Evolutionary conservation across 2,888 invertebrate species (phyloP).

Genomic region (Keiferia lycopersicella): DNA sequence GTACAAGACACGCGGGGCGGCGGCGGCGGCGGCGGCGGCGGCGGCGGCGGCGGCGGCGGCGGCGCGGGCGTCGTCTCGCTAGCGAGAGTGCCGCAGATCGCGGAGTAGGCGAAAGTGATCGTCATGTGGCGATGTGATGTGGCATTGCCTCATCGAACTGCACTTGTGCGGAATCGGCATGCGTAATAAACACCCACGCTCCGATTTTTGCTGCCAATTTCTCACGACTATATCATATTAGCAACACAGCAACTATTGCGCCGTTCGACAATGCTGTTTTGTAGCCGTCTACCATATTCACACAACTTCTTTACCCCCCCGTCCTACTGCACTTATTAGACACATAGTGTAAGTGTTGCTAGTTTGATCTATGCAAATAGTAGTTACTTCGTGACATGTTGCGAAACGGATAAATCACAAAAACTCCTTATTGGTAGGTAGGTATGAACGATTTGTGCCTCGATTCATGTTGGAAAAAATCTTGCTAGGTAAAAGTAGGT

Average conservation of each 20-base stretch:
- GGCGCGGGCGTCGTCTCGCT: neutral
- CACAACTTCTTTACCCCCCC: slow-evolving; percentile 56
- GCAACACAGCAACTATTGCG: slow-evolving; percentile 57
- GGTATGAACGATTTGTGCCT: slow-evolving; percentile 3
- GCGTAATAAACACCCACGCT: slow-evolving; percentile 73
- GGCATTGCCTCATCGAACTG: slow-evolving; percentile 66
- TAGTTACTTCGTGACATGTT: slow-evolving; percentile 48
- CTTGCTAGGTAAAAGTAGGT: no score
- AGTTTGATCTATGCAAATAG: slow-evolving; percentile 57
- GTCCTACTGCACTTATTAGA: slow-evolving; percentile 41
- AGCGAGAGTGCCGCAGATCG: slow-evolving; percentile 26
- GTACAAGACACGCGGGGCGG: neutral
- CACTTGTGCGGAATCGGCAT: slow-evolving; percentile 61
- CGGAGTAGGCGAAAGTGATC: slow-evolving; percentile 64
- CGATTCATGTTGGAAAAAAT: neutral
- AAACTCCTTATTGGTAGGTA: slow-evolving; percentile 31
- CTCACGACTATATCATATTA: slow-evolving; percentile 67
- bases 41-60: slow-evolving; percentile 17
- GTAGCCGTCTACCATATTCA: slow-evolving; percentile 56
- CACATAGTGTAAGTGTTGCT: slow-evolving; percentile 39
- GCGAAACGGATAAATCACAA: slow-evolving; percentile 44
- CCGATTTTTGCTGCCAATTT: slow-evolving; percentile 67
- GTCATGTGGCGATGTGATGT: slow-evolving; percentile 51
- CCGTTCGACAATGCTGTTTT: slow-evolving; percentile 57
- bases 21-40: slow-evolving; percentile 6